Evolutionary conservation across 64 coral and sea anemone genomes (phyloP).

Genomic region (Montipora sp.): DNA sequence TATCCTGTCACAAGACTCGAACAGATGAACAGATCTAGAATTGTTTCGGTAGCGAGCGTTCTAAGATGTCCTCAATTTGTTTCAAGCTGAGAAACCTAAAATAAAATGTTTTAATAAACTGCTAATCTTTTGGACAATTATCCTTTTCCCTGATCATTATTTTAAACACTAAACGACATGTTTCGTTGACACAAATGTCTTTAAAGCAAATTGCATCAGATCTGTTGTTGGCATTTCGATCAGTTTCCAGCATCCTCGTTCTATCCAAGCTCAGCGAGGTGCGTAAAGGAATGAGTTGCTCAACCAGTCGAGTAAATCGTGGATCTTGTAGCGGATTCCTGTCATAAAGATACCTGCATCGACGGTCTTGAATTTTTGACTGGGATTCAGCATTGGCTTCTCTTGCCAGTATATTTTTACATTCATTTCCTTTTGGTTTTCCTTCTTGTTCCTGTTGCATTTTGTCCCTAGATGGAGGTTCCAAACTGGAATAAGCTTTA

Average conservation of each 20-base stretch:
- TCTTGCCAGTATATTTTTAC: not conserved
- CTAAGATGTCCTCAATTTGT: not conserved
- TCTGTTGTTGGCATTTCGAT: not conserved
- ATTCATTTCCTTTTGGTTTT: not conserved
- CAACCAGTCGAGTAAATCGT: conserved; percentile 9
- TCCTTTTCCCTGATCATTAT: conserved; percentile 7
- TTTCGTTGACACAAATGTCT: conserved; percentile 48
- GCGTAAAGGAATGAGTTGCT: conserved; percentile 10
- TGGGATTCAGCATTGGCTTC: not conserved
- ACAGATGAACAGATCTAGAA: no score
- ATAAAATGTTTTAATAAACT: not conserved
- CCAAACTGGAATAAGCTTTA: not conserved
- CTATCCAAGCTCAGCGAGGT: not conserved
- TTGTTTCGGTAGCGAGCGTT: no score
- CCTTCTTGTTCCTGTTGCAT: not conserved
- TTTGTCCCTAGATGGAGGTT: not conserved
- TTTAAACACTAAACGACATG: conserved; percentile 39
- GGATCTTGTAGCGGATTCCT: conserved; percentile 19
- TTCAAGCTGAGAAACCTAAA: not conserved
- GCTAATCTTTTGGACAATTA: not conserved
- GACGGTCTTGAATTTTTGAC: not conserved
- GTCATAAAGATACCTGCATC: conserved; percentile 16
- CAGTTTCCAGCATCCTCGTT: not conserved
- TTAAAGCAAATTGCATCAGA: conserved; percentile 21
- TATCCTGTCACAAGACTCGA: no score